Evolutionary conservation across 1,140 invertebrate genomes (phyloP), one percentile per base, ranked within the genome.

Genomic region (Neodiprion lecontei): DNA sequence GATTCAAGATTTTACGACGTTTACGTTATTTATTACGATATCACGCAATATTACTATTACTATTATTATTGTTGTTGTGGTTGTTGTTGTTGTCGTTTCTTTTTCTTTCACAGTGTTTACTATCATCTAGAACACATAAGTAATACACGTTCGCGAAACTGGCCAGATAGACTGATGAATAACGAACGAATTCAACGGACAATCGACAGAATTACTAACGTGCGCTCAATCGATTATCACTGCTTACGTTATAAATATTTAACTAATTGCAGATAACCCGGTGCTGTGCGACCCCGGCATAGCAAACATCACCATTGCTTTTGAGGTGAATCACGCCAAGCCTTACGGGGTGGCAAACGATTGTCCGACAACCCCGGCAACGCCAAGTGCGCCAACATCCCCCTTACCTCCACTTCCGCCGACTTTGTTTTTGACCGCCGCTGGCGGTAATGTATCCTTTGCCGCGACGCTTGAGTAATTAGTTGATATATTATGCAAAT

Each of bases 211-310:
- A 40, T 66, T 71, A 67, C 47, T 50, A 47, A 72, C 67, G 14
- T 72, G 17, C 4, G 11, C 69, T 72, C 8, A 0, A 0, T 48
- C 3, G 12, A 72, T 14, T 17, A 69, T 75, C 48, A 71, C 48
- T 3, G 17, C 65, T 78, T 75, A 81, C 81, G 76, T 76, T 40
- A 40, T 40, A 40, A 40, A 40, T 3, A 40, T 40, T 2, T 40
- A 40, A 40, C 28, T 40, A 74, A 71, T 90, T 90, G 1, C 88
- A 95, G 94, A 94, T 85, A 95, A 95, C 87, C 93, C 94, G 68
- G 92, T 94, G 72, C 82, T 94, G 75, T 95, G 94, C 82, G 92
- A 94, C 79, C 91, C 91, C 47, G 90, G 90, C 11, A 82, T 94
- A 48, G 91, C 91, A 69, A 93, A 94, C 84, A 86, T 94, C 72